These are phyloP conservation scores for Meandrina meandrites DNA, from an alignment of 92 coral and sea anemone genomes.

Conservation along the genomic window DNA sequence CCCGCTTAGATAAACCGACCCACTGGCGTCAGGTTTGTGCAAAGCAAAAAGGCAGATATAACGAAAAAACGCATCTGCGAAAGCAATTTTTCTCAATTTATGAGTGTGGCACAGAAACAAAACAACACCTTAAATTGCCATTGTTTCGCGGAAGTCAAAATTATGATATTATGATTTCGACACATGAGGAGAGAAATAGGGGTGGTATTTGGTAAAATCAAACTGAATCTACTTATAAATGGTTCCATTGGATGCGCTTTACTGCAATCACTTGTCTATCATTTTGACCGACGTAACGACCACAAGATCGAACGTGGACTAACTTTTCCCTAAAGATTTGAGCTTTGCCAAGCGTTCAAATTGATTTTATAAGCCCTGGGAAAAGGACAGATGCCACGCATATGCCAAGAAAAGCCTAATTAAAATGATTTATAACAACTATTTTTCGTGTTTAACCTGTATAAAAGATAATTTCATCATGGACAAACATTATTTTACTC, in stretches of 20 bases:
- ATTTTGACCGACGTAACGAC: neutral
- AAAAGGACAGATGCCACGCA: constrained; percentile 80
- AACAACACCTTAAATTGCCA: constrained; percentile 47
- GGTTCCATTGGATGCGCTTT: neutral
- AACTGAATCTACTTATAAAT: neutral
- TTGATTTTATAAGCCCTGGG: constrained; percentile 67
- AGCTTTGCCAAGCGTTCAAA: constrained; percentile 50
- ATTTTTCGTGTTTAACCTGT: constrained; percentile 88
- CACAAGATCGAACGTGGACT: neutral
- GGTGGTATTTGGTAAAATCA: constrained; percentile 16
- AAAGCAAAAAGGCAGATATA: neutral
- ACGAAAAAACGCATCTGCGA: constrained; percentile 6
- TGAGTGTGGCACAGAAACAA: constrained; percentile 31
- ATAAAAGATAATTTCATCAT: constrained; percentile 72
- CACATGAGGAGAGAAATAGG: constrained; percentile 28
- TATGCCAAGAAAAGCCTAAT: constrained; percentile 71
- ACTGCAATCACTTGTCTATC: neutral
- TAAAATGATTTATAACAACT: constrained; percentile 66
- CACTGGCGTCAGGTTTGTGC: constrained; percentile 11
- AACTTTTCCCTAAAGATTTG: constrained; percentile 16
- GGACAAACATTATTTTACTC: constrained; percentile 75
- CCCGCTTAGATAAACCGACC: constrained; percentile 16
- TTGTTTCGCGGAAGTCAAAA: constrained; percentile 41
- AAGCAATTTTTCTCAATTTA: constrained; percentile 31
- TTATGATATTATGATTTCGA: constrained; percentile 44